Evolutionary conservation across 2,888 invertebrate species (phyloP).

Genomic region (Leptinotarsa juncta): DNA sequence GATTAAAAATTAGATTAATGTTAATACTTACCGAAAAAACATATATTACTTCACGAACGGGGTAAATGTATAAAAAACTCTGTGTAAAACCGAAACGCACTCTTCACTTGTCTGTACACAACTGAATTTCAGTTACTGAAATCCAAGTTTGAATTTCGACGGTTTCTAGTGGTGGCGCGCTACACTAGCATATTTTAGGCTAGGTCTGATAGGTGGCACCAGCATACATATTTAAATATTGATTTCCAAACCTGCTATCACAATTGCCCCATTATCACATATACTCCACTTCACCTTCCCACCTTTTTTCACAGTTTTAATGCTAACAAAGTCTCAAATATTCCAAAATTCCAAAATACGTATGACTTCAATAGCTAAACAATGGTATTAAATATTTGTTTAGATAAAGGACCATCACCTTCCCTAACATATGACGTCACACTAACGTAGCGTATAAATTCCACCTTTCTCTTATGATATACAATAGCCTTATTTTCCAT

Average conservation of each 20-base stretch:
- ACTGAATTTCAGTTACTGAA: no score
- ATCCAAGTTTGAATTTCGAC: slow-evolving; percentile 10
- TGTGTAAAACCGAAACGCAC: background rate
- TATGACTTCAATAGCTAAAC: no score
- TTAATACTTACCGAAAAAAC: background rate
- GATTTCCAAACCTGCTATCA: slow-evolving; percentile 6
- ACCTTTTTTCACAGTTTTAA: no score
- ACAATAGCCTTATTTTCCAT: no score
- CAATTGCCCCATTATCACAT: slow-evolving; percentile 5
- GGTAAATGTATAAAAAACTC: slow-evolving; percentile 4
- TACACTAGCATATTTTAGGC: background rate
- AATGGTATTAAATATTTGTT: no score
- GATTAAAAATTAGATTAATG: background rate
- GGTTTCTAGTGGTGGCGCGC: background rate
- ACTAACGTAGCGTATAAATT: no score
- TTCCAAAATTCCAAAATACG: no score
- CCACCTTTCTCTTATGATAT: no score
- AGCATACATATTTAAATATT: background rate
- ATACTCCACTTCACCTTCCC: background rate
- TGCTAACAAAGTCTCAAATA: no score
- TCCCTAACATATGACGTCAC: no score
- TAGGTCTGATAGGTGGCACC: slow-evolving; percentile 1
- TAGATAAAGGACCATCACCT: no score
- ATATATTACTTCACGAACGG: slow-evolving; percentile 2
- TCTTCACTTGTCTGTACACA: background rate